Evolutionary conservation across 1,140 invertebrate species (phyloP).

Genomic region (Drosophila saltans): DNA sequence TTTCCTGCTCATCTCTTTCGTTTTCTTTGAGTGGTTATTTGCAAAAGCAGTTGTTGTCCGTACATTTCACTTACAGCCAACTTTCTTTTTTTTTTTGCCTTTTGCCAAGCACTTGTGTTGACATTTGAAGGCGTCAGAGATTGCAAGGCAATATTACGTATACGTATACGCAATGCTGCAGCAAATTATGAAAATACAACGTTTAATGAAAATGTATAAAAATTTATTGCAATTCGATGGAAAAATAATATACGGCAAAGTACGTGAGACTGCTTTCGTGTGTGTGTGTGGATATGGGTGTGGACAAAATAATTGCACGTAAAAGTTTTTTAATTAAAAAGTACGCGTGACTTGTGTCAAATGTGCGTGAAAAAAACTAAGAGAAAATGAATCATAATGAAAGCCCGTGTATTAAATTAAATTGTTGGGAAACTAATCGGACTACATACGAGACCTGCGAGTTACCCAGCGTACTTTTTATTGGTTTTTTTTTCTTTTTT

Average conservation of each 20-base stretch:
- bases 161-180: constrained; percentile 59
- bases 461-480: not conserved
- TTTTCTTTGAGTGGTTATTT: constrained; percentile 41
- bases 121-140: constrained; percentile 50
- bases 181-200: constrained; percentile 39
- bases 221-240: constrained; percentile 55
- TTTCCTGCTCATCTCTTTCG: constrained; percentile 11
- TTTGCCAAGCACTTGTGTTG: constrained; percentile 52
- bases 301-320: constrained; percentile 70
- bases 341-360: constrained; percentile 71
- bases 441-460: constrained; percentile 2
- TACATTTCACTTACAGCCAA: constrained; percentile 56
- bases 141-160: constrained; percentile 34
- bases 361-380: constrained; percentile 58
- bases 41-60: constrained; percentile 44
- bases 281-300: constrained; percentile 12
- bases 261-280: not conserved
- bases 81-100: constrained; percentile 23
- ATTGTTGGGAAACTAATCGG: constrained; percentile 8
- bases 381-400: constrained; percentile 19
- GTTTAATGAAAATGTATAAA: constrained; percentile 23
- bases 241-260: constrained; percentile 30
- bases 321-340: constrained; percentile 81
- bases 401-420: constrained; percentile 44
- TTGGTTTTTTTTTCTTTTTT: not conserved